Base-by-base conservation (phyloP, 2,113 vertebrate genomes). In the Dasypus novemcinctus region DNA sequence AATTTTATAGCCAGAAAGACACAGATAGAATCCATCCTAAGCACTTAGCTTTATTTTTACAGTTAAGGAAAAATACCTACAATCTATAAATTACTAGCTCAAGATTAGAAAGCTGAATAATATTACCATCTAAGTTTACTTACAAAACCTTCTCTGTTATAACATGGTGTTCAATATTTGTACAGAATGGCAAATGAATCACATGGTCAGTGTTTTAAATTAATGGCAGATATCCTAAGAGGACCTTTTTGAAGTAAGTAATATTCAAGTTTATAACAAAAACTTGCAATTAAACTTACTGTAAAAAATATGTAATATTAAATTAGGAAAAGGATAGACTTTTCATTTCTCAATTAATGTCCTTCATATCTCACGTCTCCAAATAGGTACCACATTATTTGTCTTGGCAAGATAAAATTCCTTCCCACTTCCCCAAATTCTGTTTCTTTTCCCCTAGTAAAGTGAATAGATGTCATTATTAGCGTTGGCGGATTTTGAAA, bases 401-500 rank as follows among this genome's bases (percentile, higher is more conserved):
- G 6, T 52, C 61, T 78, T 69, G 78, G 15, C 41, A 95, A 43
- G n/a, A 41, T 82, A 63, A 83, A 85, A 94, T 84, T 87, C 78
- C 29, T 33, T 59, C 78, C 88, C 27, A 23, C 8, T 64, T 85
- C 36, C 59, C 63, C 36, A 59, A 75, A 63, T 82, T 93, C 52
- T 5, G 18, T 90, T 92, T 31, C 49, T 92, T 86, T 92, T 64
- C 18, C 52, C 57, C 20, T 23, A 25, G 33, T 57, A 72, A 33
- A 76, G 31, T 63, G 63, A 81, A 64, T 43, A 81, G 38, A 92
- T 83, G 76, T 66, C 83, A 66, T 91, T 90, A 92, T 95, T 82
- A 79, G 85, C 41, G 29, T 82, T 78, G 72, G 91, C 46, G 86
- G 81, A 90, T 92, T 97, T 93, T 94, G 91, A 82, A 92, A 95